A percentile compares a stretch with the other conserved stretches of the same genome.
These are phyloP conservation scores for Alauda arvensis DNA, from an alignment of 2,797 vertebrate species.

Conservation along the genomic window DNA sequence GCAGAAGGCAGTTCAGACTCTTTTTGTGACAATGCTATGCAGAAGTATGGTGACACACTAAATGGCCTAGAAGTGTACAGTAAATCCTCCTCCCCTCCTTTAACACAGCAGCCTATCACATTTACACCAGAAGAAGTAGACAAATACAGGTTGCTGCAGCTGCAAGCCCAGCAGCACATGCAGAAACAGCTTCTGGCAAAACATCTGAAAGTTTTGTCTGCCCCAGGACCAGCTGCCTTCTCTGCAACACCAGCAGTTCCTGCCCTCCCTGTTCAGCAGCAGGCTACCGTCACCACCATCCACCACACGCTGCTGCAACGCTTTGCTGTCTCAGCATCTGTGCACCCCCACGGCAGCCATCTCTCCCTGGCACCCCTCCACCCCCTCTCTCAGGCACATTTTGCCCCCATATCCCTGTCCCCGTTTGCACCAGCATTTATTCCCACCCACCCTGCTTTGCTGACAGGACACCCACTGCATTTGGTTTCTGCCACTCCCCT, in stretches of 20 bases:
- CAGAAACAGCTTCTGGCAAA: constrained; percentile 88
- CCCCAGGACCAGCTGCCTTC: constrained; percentile 71
- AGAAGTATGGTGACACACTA: constrained; percentile 57
- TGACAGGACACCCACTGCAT: constrained; percentile 78
- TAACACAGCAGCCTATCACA: constrained; percentile 82
- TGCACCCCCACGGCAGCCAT: constrained; percentile 61
- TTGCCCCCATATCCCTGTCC: constrained; percentile 71
- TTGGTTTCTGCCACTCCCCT: constrained; percentile 75
- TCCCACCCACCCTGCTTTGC: constrained; percentile 77
- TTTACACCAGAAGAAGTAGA: constrained; percentile 94
- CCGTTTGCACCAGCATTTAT: constrained; percentile 72
- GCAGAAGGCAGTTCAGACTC: constrained; percentile 55
- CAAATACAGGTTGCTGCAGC: constrained; percentile 91
- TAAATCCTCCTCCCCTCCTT: constrained; percentile 71
- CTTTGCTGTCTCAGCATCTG: constrained; percentile 70
- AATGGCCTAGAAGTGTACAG: constrained; percentile 53
- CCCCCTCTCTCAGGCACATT: constrained; percentile 75
- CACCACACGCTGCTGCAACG: constrained; percentile 76
- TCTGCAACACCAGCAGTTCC: constrained; percentile 65
- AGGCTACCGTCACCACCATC: constrained; percentile 72
- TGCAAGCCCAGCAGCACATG: constrained; percentile 95
- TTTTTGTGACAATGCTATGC: constrained; percentile 61
- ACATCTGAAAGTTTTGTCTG: constrained; percentile 73
- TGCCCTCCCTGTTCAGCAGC: constrained; percentile 68
- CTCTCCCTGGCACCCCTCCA: constrained; percentile 73